Conservation (phyloP, 1,140 invertebrate genomes). For the Drosophila kanapiae region DNA sequence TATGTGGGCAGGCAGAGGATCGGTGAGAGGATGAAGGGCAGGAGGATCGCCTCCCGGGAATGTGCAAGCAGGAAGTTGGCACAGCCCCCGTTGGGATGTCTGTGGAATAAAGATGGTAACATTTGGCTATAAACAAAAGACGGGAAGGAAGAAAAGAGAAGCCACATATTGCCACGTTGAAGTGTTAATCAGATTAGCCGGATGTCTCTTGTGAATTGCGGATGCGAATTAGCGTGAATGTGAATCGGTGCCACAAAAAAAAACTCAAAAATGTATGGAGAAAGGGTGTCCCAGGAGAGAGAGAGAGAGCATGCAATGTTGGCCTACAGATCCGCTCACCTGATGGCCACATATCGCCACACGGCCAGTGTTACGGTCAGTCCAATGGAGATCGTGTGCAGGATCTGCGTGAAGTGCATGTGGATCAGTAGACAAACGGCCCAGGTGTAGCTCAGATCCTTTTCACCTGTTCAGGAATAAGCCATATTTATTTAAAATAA, state of each 20-base stretch:
- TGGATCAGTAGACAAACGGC: constrained; percentile 92
- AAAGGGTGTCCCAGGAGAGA: not conserved
- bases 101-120: constrained; percentile 85
- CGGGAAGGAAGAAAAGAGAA: constrained; percentile 55
- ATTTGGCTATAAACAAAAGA: constrained; percentile 78
- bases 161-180: constrained; percentile 60
- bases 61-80: constrained; percentile 81
- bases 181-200: constrained; percentile 57
- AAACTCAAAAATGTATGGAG: constrained; percentile 33
- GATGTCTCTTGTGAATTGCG: constrained; percentile 24
- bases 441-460: constrained; percentile 88
- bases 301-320: constrained; percentile 17
- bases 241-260: constrained; percentile 1
- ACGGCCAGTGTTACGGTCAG: constrained; percentile 93
- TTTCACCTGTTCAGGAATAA: constrained; percentile 71
- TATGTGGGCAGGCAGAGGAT: constrained; percentile 93
- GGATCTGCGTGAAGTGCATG: constrained; percentile 91
- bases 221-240: constrained; percentile 22
- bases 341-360: constrained; percentile 84
- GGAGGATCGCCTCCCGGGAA: constrained; percentile 90
- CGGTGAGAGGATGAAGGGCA: constrained; percentile 90
- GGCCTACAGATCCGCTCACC: constrained; percentile 55
- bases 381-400: constrained; percentile 95
- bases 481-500: not conserved
- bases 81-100: constrained; percentile 87